Evolutionary conservation across 2,113 vertebrate species (phyloP).

Genomic region (Mugil cephalus): DNA sequence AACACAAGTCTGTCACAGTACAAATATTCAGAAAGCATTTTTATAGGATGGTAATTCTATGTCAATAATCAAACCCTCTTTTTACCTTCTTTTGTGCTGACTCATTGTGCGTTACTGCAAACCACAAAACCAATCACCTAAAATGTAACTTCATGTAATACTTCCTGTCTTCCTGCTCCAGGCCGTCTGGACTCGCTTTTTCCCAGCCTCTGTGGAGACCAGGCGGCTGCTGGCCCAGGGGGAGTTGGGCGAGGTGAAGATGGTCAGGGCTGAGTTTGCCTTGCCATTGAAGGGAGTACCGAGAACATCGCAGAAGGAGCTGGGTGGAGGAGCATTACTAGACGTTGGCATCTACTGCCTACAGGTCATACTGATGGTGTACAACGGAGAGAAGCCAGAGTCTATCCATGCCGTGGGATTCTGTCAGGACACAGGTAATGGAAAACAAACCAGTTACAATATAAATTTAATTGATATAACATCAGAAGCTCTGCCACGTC

Average conservation of each 20-base stretch:
- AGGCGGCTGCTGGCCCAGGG: constrained; percentile 74
- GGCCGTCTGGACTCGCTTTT: constrained; percentile 85
- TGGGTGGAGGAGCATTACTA: constrained; percentile 79
- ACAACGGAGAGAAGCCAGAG: constrained; percentile 83
- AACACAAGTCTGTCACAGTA: no score
- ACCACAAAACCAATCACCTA: neutral
- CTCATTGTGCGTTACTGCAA: neutral
- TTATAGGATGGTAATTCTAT: no score
- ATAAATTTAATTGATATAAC: no score
- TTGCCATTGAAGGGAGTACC: constrained; percentile 65
- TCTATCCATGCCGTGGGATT: constrained; percentile 74
- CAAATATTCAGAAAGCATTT: no score
- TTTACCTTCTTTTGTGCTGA: neutral
- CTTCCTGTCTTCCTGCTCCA: constrained; percentile 28
- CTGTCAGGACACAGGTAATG: constrained; percentile 77
- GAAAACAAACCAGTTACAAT: neutral
- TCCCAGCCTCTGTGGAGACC: constrained; percentile 80
- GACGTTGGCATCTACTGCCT: constrained; percentile 86
- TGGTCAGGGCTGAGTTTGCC: constrained; percentile 80
- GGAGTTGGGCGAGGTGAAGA: constrained; percentile 82
- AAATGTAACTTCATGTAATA: neutral
- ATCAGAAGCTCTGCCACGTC: no score
- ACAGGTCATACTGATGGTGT: constrained; percentile 87
- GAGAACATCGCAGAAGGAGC: constrained; percentile 75
- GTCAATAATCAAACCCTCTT: no score